Evolutionary conservation across 2,113 vertebrate species (phyloP).

Genomic region (Bubo blakistoni): DNA sequence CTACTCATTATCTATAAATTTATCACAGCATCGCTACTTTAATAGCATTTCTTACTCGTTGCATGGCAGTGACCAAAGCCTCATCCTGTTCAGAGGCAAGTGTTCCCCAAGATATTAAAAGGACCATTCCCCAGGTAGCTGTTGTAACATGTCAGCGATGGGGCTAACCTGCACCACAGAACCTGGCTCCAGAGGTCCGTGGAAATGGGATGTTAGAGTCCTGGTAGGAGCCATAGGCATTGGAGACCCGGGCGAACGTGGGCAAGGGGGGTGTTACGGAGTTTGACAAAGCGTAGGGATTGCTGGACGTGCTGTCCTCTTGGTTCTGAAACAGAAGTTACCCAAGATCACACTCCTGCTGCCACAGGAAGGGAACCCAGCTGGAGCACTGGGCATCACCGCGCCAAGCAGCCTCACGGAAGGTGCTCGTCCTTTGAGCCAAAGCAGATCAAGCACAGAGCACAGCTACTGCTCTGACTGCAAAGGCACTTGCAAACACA

Average conservation of each 20-base stretch:
- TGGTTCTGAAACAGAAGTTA: slow-evolving; percentile 79
- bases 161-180: slow-evolving; percentile 89
- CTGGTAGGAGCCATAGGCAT: slow-evolving; percentile 96
- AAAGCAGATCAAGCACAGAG: background rate
- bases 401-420: background rate
- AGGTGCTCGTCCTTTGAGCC: background rate
- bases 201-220: slow-evolving; percentile 99
- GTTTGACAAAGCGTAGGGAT: slow-evolving; percentile 85
- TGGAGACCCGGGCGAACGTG: slow-evolving; percentile 90
- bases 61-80: background rate
- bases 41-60: background rate
- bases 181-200: slow-evolving; percentile 95
- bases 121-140: background rate
- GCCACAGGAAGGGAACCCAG: background rate
- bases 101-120: background rate
- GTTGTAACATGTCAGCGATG: background rate
- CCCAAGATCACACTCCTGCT: background rate
- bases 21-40: background rate
- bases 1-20: background rate
- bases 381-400: rapidly evolving
- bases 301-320: slow-evolving; percentile 84
- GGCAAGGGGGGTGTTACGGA: slow-evolving; percentile 87
- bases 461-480: background rate
- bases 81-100: background rate
- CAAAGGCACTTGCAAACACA: background rate